Evolutionary conservation across 2,888 invertebrate species (phyloP).

Genomic region (Entomobrya multifasciata): DNA sequence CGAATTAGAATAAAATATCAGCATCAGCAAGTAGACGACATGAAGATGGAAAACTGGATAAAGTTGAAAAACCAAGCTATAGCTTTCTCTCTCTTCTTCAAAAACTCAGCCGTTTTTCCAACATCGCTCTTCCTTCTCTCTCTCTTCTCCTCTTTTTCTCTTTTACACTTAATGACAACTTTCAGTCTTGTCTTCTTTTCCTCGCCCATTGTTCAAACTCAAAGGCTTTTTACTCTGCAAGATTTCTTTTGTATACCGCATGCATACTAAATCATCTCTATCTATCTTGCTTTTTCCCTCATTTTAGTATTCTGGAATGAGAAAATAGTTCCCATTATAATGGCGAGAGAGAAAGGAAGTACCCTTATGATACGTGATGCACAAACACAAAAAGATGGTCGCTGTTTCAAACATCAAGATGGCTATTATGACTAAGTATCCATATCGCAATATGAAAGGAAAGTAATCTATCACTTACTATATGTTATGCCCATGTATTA

Average conservation of each 20-base stretch:
- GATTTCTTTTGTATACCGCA: constrained; percentile 60
- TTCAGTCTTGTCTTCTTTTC: constrained; percentile 53
- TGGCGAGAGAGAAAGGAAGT: constrained; percentile 55
- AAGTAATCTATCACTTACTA: constrained; percentile 60
- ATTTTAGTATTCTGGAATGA: constrained; percentile 51
- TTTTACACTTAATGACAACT: constrained; percentile 63
- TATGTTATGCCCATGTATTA: background rate
- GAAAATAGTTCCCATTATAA: constrained; percentile 48
- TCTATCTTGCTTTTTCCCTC: background rate
- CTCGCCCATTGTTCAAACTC: constrained; percentile 54
- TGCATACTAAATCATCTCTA: constrained; percentile 64
- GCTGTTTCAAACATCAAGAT: constrained; percentile 53
- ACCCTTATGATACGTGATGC: constrained; percentile 56
- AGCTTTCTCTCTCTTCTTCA: constrained; percentile 35
- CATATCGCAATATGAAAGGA: constrained; percentile 65
- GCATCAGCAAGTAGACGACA: constrained; percentile 1
- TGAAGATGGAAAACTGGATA: constrained; percentile 14
- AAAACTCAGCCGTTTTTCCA: background rate
- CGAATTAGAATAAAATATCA: constrained; percentile 65
- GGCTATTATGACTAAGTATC: constrained; percentile 58
- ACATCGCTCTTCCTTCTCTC: constrained; percentile 27
- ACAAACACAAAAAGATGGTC: constrained; percentile 35
- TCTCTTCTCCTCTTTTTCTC: constrained; percentile 43
- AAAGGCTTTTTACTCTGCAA: constrained; percentile 57
- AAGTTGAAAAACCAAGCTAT: constrained; percentile 43